phyloP scores from a whole-genome alignment of 2,113 vertebrate genomes.

The Trichechus manatus region DNA sequence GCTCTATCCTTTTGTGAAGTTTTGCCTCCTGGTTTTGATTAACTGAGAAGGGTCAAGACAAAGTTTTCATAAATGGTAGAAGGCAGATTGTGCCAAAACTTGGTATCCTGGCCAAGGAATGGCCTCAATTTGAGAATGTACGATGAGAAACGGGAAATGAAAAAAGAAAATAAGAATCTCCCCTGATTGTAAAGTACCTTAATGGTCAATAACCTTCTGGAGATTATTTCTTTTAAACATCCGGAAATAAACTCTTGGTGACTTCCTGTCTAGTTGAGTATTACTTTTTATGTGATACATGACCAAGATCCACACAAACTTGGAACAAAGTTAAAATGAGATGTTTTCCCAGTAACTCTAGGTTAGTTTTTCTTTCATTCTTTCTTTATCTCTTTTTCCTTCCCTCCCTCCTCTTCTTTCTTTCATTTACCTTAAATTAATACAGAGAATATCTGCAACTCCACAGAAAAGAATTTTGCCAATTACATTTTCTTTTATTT shows the following conservation, averaged over 20 bases:
- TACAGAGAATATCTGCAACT: background rate
- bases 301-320: background rate
- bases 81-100: constrained; percentile 55
- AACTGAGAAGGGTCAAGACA: constrained; percentile 59
- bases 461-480: background rate
- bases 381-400: background rate
- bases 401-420: background rate
- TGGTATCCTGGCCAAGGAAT: constrained; percentile 46
- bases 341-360: background rate
- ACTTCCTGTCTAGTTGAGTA: background rate
- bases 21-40: constrained; percentile 72
- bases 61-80: constrained; percentile 77
- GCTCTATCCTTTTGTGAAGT: constrained; percentile 45
- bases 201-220: constrained; percentile 56
- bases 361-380: background rate
- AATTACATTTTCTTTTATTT: constrained; percentile 25
- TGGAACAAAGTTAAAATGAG: background rate
- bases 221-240: constrained; percentile 55
- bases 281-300: constrained; percentile 10
- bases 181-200: constrained; percentile 53
- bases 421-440: background rate
- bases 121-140: constrained; percentile 50
- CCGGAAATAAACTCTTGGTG: background rate
- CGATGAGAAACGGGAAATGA: constrained; percentile 70
- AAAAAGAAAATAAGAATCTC: constrained; percentile 68